Conservation (phyloP, 2,797 vertebrate genomes). For the Selene dorsalis region DNA sequence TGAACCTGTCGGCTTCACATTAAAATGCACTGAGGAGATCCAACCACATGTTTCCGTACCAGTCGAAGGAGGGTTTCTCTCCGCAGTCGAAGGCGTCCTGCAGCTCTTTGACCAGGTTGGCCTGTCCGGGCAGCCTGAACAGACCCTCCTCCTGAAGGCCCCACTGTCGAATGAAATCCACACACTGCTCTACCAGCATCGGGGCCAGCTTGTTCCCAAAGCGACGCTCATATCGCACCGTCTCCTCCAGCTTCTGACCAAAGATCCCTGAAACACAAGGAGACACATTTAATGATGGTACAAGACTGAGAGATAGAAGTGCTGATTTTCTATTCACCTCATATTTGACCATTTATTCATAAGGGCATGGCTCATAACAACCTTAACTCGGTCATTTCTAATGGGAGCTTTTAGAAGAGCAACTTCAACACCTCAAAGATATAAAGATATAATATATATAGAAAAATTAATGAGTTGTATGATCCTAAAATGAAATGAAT, state of each 20-base stretch:
- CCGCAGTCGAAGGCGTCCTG: conserved; percentile 98
- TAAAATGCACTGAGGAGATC: conserved; percentile 26
- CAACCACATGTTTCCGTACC: conserved; percentile 80
- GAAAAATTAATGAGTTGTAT: neutral
- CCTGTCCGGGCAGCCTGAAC: conserved; percentile 94
- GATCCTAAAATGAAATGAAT: conserved; percentile 11
- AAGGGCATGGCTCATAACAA: neutral
- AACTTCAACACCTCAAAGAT: neutral
- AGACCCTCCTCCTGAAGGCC: conserved; percentile 96
- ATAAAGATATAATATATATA: neutral
- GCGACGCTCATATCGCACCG: conserved; percentile 93
- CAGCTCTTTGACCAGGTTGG: conserved; percentile 97
- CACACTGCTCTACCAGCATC: conserved; percentile 97
- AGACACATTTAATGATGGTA: neutral
- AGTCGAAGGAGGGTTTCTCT: conserved; percentile 96
- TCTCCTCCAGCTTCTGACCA: conserved; percentile 98
- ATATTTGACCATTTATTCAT: neutral
- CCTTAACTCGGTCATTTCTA: neutral
- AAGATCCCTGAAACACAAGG: conserved; percentile 90
- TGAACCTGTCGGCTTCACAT: conserved; percentile 15
- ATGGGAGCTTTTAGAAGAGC: neutral
- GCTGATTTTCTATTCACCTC: neutral
- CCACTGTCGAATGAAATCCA: conserved; percentile 94
- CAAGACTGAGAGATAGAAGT: neutral
- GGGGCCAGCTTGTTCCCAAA: conserved; percentile 94